These are phyloP conservation scores for Rhombomys opimus DNA, from an alignment of 2,113 vertebrate genomes.

Conservation along the genomic window DNA sequence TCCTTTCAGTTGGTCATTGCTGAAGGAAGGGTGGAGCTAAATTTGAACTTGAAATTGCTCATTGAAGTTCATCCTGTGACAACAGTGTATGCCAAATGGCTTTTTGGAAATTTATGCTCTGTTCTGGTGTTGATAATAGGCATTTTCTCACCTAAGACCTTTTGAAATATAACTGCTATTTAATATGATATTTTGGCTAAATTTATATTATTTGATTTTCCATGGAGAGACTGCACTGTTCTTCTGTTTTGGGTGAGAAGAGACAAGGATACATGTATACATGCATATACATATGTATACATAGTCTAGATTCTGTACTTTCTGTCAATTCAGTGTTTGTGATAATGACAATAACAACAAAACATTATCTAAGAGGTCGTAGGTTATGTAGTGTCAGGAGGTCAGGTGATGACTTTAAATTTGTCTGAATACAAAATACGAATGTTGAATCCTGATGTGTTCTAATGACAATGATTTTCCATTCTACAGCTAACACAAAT, in stretches of 20 bases:
- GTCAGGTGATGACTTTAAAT: neutral
- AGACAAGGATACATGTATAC: too few relatives aligned
- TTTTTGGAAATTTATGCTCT: too few relatives aligned
- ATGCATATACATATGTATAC: too few relatives aligned
- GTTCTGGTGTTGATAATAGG: too few relatives aligned
- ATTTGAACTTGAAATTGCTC: neutral
- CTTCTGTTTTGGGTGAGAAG: neutral
- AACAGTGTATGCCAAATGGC: neutral
- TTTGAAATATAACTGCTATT: neutral
- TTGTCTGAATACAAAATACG: neutral
- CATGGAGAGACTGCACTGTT: neutral
- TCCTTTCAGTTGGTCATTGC: neutral
- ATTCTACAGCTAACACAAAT: too few relatives aligned
- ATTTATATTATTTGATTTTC: conserved; percentile 20
- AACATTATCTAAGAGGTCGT: neutral
- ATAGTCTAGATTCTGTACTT: too few relatives aligned
- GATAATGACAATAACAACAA: too few relatives aligned
- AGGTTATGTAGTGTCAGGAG: too few relatives aligned
- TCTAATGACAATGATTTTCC: neutral
- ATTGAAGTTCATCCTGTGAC: neutral
- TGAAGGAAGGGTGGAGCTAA: neutral
- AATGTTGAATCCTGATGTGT: neutral
- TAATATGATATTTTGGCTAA: neutral
- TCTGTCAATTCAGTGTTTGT: neutral
- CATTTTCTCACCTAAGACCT: neutral